Percentiles rank a stretch among this genome's conserved stretches.
phyloP scores from a whole-genome alignment of 1,140 invertebrate genomes.

The Adoxophyes honmai region DNA sequence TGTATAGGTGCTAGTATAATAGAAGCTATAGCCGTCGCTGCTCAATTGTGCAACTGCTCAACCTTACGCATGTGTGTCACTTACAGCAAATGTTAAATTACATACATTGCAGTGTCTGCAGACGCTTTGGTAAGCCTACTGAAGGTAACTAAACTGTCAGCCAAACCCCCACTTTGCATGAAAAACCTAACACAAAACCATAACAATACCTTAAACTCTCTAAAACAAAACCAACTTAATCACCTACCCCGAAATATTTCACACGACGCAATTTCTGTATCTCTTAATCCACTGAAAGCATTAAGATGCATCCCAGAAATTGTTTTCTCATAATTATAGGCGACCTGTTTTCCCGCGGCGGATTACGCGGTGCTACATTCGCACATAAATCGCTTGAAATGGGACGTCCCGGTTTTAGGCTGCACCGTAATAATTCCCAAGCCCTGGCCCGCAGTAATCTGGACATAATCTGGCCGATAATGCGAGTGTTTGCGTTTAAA shows the following conservation, averaged over 20 bases:
- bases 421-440: slow-evolving; percentile 69
- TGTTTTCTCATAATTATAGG: slow-evolving; percentile 75
- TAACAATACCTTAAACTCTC: background rate
- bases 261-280: slow-evolving; percentile 26
- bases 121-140: too few relatives aligned
- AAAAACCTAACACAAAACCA: background rate
- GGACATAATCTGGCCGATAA: slow-evolving; percentile 72
- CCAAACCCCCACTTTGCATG: too few relatives aligned
- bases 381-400: slow-evolving; percentile 71
- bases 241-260: slow-evolving; percentile 16
- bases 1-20: too few relatives aligned
- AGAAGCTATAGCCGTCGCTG: too few relatives aligned
- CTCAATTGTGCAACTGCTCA: too few relatives aligned
- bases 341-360: slow-evolving; percentile 41
- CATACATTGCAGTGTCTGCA: too few relatives aligned
- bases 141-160: too few relatives aligned
- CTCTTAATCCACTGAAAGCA: slow-evolving; percentile 55
- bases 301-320: slow-evolving; percentile 70
- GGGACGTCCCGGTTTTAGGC: slow-evolving; percentile 67
- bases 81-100: too few relatives aligned
- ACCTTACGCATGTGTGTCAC: too few relatives aligned
- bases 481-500: slow-evolving; percentile 64
- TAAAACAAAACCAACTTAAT: slow-evolving; percentile 13
- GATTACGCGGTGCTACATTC: slow-evolving; percentile 65
- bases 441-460: slow-evolving; percentile 68